Conservation (phyloP, 2,888 invertebrate genomes). For the Drosophila macrospina region DNA sequence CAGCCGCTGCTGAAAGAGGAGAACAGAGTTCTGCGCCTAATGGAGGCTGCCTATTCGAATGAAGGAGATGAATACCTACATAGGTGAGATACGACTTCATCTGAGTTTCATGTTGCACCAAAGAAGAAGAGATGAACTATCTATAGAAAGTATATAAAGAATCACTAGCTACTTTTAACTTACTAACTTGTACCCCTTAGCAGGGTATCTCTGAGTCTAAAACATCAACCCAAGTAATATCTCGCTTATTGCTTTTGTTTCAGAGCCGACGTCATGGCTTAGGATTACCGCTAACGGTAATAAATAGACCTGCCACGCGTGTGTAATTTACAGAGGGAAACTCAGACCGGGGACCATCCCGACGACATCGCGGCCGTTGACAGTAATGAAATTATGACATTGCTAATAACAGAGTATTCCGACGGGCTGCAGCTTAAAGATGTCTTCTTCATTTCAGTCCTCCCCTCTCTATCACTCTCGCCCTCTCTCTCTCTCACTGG, state of each 20-base stretch:
- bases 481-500: background rate
- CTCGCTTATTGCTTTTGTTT: conserved; percentile 62
- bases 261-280: conserved; percentile 60
- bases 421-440: conserved; percentile 61
- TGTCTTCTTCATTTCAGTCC: conserved; percentile 37
- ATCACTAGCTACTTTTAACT: background rate
- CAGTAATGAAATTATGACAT: conserved; percentile 83
- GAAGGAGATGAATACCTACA: conserved; percentile 2
- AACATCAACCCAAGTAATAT: background rate
- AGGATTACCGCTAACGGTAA: conserved; percentile 79
- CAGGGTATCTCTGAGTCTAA: conserved; percentile 39
- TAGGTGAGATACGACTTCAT: background rate
- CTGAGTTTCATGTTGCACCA: too few relatives aligned
- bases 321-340: conserved; percentile 69
- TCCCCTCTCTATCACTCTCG: background rate
- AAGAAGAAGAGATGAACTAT: background rate
- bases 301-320: conserved; percentile 78
- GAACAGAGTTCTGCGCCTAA: conserved; percentile 30
- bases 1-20: conserved; percentile 52
- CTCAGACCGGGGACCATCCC: conserved; percentile 26
- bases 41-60: conserved; percentile 27
- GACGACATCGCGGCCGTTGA: conserved; percentile 60
- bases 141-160: background rate
- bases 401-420: conserved; percentile 73
- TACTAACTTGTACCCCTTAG: background rate